These are phyloP conservation scores for Priocnemis perturbator DNA, from an alignment of 2,888 invertebrate species.

Conservation along the genomic window DNA sequence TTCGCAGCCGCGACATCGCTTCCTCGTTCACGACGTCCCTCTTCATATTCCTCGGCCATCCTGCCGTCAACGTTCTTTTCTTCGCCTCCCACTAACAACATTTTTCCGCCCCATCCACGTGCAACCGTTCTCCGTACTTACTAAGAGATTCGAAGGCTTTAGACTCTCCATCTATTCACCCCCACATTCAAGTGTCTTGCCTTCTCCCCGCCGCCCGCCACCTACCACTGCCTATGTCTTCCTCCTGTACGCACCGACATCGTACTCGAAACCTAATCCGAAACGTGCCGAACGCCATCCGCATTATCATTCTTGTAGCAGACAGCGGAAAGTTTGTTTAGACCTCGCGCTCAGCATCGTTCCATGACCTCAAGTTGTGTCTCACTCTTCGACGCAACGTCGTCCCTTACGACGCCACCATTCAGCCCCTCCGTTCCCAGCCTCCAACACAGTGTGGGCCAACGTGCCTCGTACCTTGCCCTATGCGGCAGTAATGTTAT, in stretches of 20 bases:
- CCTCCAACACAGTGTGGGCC: conserved; percentile 4
- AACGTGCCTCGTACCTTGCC: conserved; percentile 28
- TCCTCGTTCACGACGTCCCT: neutral
- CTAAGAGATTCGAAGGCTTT: conserved; percentile 10
- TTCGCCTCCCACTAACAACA: neutral
- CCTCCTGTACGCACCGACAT: conserved; percentile 9
- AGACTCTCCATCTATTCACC: conserved; percentile 8
- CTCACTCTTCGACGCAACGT: conserved; percentile 20
- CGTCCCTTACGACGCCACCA: conserved; percentile 14
- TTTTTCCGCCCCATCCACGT: neutral
- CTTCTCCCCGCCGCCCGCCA: conserved; percentile 11
- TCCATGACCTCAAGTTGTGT: conserved; percentile 24
- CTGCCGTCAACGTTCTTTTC: conserved; percentile 12
- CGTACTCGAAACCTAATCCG: conserved; percentile 64
- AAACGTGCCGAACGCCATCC: conserved; percentile 65
- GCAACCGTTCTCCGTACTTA: neutral
- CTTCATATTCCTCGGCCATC: conserved; percentile 7
- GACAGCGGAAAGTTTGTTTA: conserved; percentile 67
- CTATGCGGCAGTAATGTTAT: conserved; percentile 54
- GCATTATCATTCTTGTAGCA: conserved; percentile 72
- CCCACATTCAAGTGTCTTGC: conserved; percentile 11
- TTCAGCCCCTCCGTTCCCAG: conserved; percentile 5
- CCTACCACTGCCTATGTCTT: no score
- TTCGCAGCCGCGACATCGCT: neutral
- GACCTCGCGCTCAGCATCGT: conserved; percentile 34